Percentiles rank a stretch among this genome's conserved stretches.
phyloP scores from a whole-genome alignment of 2,113 vertebrate genomes.

The Bubo blakistoni region DNA sequence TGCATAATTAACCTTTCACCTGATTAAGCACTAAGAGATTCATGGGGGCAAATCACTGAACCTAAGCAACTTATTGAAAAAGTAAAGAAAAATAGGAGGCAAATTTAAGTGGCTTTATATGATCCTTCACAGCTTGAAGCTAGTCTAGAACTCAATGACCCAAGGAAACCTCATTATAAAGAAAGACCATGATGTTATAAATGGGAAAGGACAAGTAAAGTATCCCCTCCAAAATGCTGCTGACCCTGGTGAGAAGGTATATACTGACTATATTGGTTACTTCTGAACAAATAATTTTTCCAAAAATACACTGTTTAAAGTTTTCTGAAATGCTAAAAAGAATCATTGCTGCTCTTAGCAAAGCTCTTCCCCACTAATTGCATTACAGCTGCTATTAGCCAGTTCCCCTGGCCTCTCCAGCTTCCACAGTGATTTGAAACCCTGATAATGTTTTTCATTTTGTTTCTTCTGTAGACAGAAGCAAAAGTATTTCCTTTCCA shows the following conservation, averaged over 20 bases:
- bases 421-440: slow-evolving; percentile 9
- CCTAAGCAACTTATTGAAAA: not conserved
- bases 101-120: not conserved
- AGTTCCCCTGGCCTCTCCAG: not conserved
- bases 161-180: not conserved
- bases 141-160: not conserved
- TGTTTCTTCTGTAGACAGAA: slow-evolving; percentile 2
- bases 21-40: not conserved
- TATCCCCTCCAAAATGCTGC: not conserved
- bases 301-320: not conserved
- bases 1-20: not conserved
- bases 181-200: not conserved
- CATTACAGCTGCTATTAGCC: not conserved
- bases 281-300: not conserved
- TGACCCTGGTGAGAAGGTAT: not conserved
- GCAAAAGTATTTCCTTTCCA: slow-evolving; percentile 33
- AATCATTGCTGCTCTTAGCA: not conserved
- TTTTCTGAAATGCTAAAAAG: not conserved
- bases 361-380: not conserved
- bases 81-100: not conserved
- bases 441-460: not conserved
- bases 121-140: not conserved
- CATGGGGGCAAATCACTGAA: not conserved
- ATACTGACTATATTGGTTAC: not conserved
- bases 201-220: not conserved